These are phyloP conservation scores for Piaya cayana DNA, from an alignment of 2,113 vertebrate species.

Conservation along the genomic window DNA sequence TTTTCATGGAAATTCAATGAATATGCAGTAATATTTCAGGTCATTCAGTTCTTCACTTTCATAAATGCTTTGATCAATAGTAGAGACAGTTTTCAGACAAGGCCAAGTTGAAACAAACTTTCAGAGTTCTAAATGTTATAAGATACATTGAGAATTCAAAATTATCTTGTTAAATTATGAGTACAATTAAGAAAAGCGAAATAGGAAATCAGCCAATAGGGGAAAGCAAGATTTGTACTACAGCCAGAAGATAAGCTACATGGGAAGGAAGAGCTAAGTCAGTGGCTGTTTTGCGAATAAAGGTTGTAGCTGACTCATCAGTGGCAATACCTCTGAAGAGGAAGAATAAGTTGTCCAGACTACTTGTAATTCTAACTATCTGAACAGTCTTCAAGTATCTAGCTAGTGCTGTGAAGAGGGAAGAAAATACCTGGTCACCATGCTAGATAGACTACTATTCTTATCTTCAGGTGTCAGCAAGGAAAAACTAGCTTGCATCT, in stretches of 20 bases:
- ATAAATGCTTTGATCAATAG: not conserved
- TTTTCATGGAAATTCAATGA: not conserved
- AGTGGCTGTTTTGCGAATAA: not conserved
- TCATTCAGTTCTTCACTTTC: not conserved
- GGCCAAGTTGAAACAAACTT: not conserved
- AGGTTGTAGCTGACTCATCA: not conserved
- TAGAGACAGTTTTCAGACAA: not conserved
- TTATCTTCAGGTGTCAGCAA: not conserved
- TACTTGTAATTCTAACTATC: not conserved
- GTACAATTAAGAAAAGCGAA: not conserved
- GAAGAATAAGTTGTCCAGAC: not conserved
- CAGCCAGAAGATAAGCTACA: not conserved
- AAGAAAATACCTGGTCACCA: not conserved
- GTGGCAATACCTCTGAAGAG: not conserved
- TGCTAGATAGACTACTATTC: not conserved
- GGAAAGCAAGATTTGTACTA: not conserved
- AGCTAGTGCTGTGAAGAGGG: not conserved
- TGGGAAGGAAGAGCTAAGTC: not conserved
- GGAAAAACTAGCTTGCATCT: not conserved
- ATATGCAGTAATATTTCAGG: not conserved
- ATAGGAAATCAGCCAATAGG: not conserved
- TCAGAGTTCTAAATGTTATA: not conserved
- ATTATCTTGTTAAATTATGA: not conserved
- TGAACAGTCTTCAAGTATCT: not conserved
- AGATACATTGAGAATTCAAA: not conserved